Base-by-base conservation (phyloP, 2,113 vertebrate species). In the Harpagus bidentatus region DNA sequence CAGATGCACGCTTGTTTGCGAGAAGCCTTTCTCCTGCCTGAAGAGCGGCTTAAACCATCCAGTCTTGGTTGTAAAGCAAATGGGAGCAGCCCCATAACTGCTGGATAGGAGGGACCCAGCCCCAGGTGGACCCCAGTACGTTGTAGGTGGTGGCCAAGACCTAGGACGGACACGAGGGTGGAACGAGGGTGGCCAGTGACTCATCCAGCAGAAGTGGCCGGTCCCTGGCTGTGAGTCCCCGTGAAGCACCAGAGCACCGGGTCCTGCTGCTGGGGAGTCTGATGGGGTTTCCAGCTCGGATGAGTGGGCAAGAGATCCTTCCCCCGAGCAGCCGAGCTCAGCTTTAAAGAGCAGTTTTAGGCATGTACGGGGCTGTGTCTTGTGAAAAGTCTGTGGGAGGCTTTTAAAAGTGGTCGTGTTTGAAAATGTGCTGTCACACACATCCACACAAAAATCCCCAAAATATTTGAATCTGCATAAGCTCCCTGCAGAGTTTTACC, bases 381-480 rank as follows among this genome's bases (percentile, higher is more conserved):
- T 89, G 77, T 50, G 58, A 69, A 79, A 22, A 96, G 86, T 84
- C 43, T 2, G 94, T 95, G 81, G 96, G 95, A 95, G 94, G 93
- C 45, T 94, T 94, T 91, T 36, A 67, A 71, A 93, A 89, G 77
- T 72, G 73, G 70, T 53, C 4, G 1, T 82, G 71, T 80, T 96
- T 85, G 66, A 88, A 94, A 95, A 95, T 93, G 87, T 82, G 84
- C 93, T 89, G 73, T 94, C 95, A 91, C 82, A 76, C 40, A 73
- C 95, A 90, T 90, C 95, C 93, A 93, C 93, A 88, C 85, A 96
- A 71, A 96, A 96, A 73, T 72, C 90, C 78, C 66, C 74, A 40
- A 93, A 95, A 94, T 90, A 89, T 38, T 85, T 96, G 81, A 91
- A 82, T 94, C 78, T 87, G 70, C 78, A 31, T 65, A 72, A 91